phyloP scores from a whole-genome alignment of 2,797 vertebrate genomes.

The Heliangelus exortis region DNA sequence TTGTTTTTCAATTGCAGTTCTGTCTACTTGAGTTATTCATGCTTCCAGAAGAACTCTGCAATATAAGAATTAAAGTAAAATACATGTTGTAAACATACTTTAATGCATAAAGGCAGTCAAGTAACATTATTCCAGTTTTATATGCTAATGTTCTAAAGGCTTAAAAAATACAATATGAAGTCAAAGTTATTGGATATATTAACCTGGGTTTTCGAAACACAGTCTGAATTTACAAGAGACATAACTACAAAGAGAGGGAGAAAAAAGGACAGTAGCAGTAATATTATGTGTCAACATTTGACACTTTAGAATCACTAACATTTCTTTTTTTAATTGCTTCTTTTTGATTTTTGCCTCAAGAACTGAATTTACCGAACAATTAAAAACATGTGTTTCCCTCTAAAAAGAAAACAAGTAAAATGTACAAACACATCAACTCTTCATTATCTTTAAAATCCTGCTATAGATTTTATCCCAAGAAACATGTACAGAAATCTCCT shows the following conservation, averaged over 20 bases:
- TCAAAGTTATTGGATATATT: constrained; percentile 24
- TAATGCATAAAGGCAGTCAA: constrained; percentile 14
- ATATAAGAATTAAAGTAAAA: constrained; percentile 12
- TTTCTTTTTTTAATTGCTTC: constrained; percentile 29
- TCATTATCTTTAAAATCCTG: neutral
- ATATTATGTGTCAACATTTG: neutral
- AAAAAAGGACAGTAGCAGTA: neutral
- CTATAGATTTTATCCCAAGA: neutral
- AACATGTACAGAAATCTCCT: neutral
- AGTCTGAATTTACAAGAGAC: constrained; percentile 43
- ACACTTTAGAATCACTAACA: constrained; percentile 33
- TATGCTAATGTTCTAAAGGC: constrained; percentile 26
- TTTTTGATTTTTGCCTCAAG: constrained; percentile 5
- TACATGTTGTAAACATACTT: constrained; percentile 30
- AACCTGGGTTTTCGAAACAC: constrained; percentile 32
- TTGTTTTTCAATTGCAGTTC: constrained; percentile 41
- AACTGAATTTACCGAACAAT: neutral
- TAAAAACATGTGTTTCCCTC: neutral
- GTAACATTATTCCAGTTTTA: constrained; percentile 15
- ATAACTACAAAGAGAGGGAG: neutral
- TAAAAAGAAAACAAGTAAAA: neutral
- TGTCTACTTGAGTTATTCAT: constrained; percentile 37
- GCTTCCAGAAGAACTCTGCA: neutral
- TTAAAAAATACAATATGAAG: constrained; percentile 9
- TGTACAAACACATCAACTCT: neutral